Base-by-base conservation (phyloP, 2,888 invertebrate genomes). In the Meandrusa payeni region DNA sequence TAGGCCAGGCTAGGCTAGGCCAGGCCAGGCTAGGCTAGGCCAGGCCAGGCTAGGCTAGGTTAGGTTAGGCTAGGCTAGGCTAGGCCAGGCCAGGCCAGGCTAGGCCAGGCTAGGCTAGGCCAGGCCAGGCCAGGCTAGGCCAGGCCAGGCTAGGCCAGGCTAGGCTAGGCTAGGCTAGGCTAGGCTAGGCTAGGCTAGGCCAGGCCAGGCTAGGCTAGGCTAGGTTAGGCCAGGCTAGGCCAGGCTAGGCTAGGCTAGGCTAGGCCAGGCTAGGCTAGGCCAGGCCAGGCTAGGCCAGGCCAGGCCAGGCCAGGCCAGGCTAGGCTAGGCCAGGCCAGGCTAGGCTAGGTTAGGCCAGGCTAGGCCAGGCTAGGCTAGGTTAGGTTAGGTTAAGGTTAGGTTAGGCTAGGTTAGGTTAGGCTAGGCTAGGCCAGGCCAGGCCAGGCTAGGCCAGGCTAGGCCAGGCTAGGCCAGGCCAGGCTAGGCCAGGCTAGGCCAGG, bases 361-460 rank as follows among this genome's bases (percentile, higher is more conserved):
- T 33, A 44, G 44, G 44, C 32, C 32, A 46, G 46, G 46, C 36
- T 43, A 47, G 50, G 50, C 46, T 46, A 50, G 50, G 50, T 46
- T 46, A 51, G n/a, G n/a, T n/a, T n/a, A n/a, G n/a, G n/a, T n/a
- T n/a, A n/a, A n/a, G n/a, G n/a, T n/a, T n/a, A n/a, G 50, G 50
- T 46, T 46, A 48, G 50, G 47, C 41, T 43, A 51, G 50, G 50
- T 46, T 46, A 51, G 48, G 50, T 43, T 46, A 46, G 50, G 48
- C 41, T 43, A 50, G 50, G 47, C 42, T 45, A 47, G 50, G 50
- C 42, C 28, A 39, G 42, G 47, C 34, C 34, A 42, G 42, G 42
- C 39, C 39, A 42, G 42, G 47, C 39, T 39, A 38, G 42, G 42
- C 39, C 29, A 47, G 42, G 47, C 42, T 37, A 36, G 37, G 46